phyloP scores from a whole-genome alignment of 2,797 vertebrate species.

The Premnoplex brunnescens region DNA sequence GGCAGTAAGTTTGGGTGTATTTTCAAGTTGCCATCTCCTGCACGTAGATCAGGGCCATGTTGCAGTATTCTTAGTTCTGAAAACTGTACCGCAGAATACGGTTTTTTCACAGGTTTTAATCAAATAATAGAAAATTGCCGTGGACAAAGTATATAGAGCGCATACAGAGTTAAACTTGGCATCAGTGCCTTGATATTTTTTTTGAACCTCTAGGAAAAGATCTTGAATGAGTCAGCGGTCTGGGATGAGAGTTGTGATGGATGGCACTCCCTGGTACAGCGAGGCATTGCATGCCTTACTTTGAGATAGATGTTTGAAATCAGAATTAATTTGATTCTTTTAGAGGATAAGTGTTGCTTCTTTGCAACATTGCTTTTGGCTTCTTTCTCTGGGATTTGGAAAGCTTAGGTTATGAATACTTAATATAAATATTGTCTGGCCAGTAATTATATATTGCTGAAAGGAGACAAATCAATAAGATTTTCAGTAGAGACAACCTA shows the following conservation, averaged over 20 bases:
- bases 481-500: background rate
- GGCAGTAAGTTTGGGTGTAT: background rate
- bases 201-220: conserved; percentile 64
- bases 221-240: conserved; percentile 65
- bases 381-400: conserved; percentile 21
- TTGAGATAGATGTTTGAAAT: background rate
- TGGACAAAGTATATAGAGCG: background rate
- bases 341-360: background rate
- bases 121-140: background rate
- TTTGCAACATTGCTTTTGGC: background rate
- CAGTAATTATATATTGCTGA: conserved; percentile 11
- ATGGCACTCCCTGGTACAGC: conserved; percentile 46
- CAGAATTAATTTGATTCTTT: background rate
- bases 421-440: background rate
- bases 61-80: background rate
- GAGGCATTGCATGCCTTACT: background rate
- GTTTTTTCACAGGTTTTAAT: background rate
- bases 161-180: conserved; percentile 21
- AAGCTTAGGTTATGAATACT: conserved; percentile 9
- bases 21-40: background rate
- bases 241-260: conserved; percentile 42
- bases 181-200: conserved; percentile 24
- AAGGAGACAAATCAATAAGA: background rate
- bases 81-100: background rate
- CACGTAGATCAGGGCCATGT: background rate